Evolutionary conservation across 1,140 invertebrate genomes (phyloP).

Genomic region (Pseudomyrmex sp.): DNA sequence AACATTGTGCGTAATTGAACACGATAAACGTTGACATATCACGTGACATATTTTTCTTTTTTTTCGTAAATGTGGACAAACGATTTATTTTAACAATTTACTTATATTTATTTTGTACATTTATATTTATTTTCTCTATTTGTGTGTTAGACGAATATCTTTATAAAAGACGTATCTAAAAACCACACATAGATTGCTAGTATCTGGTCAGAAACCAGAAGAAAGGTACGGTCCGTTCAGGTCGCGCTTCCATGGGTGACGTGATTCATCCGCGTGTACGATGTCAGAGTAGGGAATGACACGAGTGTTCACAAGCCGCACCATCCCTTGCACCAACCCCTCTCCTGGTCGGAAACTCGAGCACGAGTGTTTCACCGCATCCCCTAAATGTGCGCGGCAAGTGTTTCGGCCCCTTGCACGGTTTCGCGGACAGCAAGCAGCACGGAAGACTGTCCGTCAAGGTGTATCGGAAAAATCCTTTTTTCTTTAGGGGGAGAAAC

Average conservation of each 20-base stretch:
- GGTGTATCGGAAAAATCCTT: not conserved
- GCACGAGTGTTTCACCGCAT: conserved; percentile 53
- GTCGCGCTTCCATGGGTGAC: conserved; percentile 22
- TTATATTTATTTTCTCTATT: too few relatives aligned
- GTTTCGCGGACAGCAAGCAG: conserved; percentile 55
- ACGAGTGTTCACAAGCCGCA: conserved; percentile 83
- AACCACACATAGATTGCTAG: not conserved
- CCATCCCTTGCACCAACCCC: conserved; percentile 71
- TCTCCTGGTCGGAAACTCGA: conserved; percentile 66
- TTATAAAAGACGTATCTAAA: too few relatives aligned
- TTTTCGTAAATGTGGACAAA: not conserved
- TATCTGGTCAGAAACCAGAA: conserved; percentile 14
- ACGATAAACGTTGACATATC: not conserved
- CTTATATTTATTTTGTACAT: not conserved
- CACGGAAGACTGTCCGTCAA: not conserved
- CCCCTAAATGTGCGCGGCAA: conserved; percentile 58
- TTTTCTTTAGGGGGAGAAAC: not conserved
- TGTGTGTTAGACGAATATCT: too few relatives aligned
- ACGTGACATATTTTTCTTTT: not conserved
- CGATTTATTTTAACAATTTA: not conserved
- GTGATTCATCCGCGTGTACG: conserved; percentile 74
- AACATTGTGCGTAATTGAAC: not conserved
- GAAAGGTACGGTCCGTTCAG: conserved; percentile 47
- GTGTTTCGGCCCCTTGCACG: conserved; percentile 53
- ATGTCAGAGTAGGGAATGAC: conserved; percentile 80